Base-by-base conservation (phyloP, 2,888 invertebrate genomes). In the Epinotia brunnichana region DNA sequence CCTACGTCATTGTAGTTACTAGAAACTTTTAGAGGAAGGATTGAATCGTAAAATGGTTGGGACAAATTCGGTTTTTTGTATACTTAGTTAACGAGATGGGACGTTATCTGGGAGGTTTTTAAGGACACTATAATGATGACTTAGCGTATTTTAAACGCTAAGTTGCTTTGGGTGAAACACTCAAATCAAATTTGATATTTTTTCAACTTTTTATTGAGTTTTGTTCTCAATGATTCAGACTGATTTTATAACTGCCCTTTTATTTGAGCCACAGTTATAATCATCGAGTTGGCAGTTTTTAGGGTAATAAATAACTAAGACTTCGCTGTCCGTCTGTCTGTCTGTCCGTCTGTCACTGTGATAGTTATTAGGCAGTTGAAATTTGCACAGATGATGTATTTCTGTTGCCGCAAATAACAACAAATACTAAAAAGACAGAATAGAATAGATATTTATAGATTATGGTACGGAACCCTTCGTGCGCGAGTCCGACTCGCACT, bases 21-120 rank as follows among this genome's bases (percentile, higher is more conserved):
- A 10, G 2, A 21, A 41, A 35, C 39, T 41, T 21, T 48, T 10
- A 41, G 19, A 63, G 29, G 17, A 64, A 19, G 19, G 17, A 72
- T 67, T 53, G 21, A 56, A 56, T 56, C 61, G 54, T 72, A 61
- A 72, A 72, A 48, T 48, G n/a, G 56, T 69, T 41, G 61, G 53
- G 35, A 72, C 61, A 61, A 59, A 53, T 60, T 67, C 24, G 24
- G 15, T 44, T 67, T 57, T 67, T 67, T 56, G 24, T 57, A 11
- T 17, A n/a, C n/a, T n/a, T n/a, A 39, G 56, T 56, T 44, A 17
- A 41, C 11, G 57, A 57, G 41, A 24, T 44, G n/a, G 41, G 57
- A 57, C n/a, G 41, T 24, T 35, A 2, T 67, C 56, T 24, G 29
- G 9, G 29, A 56, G 21, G 48, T 44, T 15, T n/a, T 9, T 53